A percentile compares a stretch with the other conserved stretches of the same genome.
Evolutionary conservation across 2,888 invertebrate genomes (phyloP).

Genomic region (Caenorhabditis imperialis): DNA sequence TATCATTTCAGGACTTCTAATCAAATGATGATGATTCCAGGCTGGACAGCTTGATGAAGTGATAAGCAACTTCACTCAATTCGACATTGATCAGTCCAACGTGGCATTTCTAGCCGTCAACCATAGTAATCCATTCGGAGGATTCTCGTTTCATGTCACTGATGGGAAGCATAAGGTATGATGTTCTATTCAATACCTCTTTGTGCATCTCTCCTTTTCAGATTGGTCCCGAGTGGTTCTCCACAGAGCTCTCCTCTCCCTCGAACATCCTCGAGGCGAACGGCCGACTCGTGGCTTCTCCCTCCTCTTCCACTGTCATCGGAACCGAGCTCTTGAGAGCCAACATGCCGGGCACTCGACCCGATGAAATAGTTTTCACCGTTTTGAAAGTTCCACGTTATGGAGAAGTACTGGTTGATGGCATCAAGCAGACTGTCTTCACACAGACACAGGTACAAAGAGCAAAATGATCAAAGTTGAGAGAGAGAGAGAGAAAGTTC

Average conservation of each 20-base stretch:
- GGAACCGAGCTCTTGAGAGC: conserved; percentile 71
- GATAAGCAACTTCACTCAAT: conserved; percentile 60
- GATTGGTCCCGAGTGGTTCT: conserved; percentile 75
- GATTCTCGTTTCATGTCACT: conserved; percentile 74
- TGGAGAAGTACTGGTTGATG: conserved; percentile 67
- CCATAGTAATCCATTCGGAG: conserved; percentile 55
- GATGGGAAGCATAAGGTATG: conserved; percentile 71
- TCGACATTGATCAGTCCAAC: conserved; percentile 54
- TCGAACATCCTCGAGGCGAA: conserved; percentile 62
- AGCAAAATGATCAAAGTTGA: too few species aligned
- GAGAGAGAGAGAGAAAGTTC: too few species aligned
- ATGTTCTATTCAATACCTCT: not conserved
- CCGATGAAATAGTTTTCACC: conserved; percentile 69
- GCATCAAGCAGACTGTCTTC: conserved; percentile 54
- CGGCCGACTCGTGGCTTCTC: conserved; percentile 59
- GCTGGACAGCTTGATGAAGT: conserved; percentile 42
- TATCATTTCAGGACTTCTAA: too few species aligned
- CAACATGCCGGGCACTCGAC: conserved; percentile 63
- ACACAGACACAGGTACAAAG: conserved; percentile 58
- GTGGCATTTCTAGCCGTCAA: conserved; percentile 42
- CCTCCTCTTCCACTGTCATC: conserved; percentile 65
- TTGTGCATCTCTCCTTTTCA: conserved; percentile 41
- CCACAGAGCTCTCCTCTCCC: conserved; percentile 64
- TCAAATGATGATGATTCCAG: conserved; percentile 1
- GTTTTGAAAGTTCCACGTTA: conserved; percentile 61